Percentiles rank a stretch among this genome's conserved stretches.
Evolutionary conservation across 2,113 vertebrate species (phyloP).

Genomic region (Cinclus mexicanus): DNA sequence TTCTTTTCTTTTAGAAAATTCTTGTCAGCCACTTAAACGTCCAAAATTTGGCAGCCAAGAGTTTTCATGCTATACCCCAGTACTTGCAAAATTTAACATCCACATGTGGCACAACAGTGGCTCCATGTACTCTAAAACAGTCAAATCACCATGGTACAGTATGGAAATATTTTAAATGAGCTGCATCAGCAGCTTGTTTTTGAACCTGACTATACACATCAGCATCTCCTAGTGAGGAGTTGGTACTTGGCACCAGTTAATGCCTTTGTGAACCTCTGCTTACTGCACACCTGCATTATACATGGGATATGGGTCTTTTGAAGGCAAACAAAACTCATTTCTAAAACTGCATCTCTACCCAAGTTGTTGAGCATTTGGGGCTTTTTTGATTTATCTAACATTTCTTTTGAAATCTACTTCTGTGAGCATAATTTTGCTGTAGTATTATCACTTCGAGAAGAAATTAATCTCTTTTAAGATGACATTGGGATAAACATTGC

Average conservation of each 20-base stretch:
- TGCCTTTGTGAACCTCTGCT: not conserved
- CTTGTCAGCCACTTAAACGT: not conserved
- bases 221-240: not conserved
- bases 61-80: not conserved
- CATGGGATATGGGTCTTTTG: not conserved
- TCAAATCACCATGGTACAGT: not conserved
- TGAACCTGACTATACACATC: not conserved
- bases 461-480: not conserved
- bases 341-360: not conserved
- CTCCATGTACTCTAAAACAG: not conserved
- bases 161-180: not conserved
- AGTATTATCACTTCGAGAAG: not conserved
- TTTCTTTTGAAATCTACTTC: not conserved
- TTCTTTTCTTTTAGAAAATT: not conserved
- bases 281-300: not conserved
- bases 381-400: not conserved
- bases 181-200: not conserved
- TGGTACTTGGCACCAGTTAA: rapidly evolving
- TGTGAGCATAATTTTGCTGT: not conserved
- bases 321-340: not conserved
- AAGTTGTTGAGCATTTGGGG: not conserved
- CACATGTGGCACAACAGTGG: not conserved
- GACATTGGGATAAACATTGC: not conserved
- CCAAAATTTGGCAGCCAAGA: not conserved
- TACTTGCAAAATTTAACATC: not conserved